phyloP scores from a whole-genome alignment of 2,113 vertebrate species.

The Pongo pygmaeus region DNA sequence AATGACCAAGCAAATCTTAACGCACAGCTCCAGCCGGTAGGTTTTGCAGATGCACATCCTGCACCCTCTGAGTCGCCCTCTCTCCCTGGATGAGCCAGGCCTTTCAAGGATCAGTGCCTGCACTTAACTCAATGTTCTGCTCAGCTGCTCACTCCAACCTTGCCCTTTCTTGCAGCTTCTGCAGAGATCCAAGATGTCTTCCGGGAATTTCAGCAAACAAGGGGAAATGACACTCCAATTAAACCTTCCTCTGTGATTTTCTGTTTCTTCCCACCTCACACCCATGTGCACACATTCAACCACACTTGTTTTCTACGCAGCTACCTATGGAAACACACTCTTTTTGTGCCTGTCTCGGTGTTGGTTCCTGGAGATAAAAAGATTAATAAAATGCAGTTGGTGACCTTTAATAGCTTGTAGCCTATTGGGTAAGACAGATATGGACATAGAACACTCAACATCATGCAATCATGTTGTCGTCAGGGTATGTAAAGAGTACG shows the following conservation, averaged over 20 bases:
- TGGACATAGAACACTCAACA: not conserved
- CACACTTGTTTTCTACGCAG: not conserved
- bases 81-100: not conserved
- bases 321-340: not conserved
- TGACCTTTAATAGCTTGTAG: not conserved
- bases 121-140: constrained; percentile 63
- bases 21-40: not conserved
- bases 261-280: not conserved
- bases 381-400: not conserved
- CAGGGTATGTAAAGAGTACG: no score
- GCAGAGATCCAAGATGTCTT: not conserved
- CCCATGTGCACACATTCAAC: not conserved
- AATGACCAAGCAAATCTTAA: not conserved
- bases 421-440: not conserved
- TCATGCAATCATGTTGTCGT: not conserved
- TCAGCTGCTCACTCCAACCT: constrained; percentile 26
- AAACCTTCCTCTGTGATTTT: not conserved
- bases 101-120: constrained; percentile 58
- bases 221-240: not conserved
- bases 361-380: not conserved
- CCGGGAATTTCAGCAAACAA: not conserved
- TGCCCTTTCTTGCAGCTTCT: constrained; percentile 38
- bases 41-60: accelerated
- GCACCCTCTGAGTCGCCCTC: not conserved
- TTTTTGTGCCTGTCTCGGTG: not conserved